Evolutionary conservation across 2,888 invertebrate species (phyloP).

Genomic region (Microchrysa polita): DNA sequence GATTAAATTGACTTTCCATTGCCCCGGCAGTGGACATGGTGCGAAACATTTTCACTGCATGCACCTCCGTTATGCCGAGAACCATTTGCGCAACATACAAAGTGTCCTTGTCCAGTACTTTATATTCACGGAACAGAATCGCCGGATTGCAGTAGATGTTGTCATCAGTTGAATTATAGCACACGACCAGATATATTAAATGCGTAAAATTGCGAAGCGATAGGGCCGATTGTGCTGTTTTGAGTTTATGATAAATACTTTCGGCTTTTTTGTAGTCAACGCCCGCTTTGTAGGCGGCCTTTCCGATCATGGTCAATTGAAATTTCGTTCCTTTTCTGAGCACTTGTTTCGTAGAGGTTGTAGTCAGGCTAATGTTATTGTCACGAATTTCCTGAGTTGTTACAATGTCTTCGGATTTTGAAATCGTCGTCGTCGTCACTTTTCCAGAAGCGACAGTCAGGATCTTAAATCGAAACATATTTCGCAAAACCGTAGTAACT

Average conservation of each 20-base stretch:
- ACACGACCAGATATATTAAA: constrained; percentile 80
- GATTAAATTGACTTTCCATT: constrained; percentile 66
- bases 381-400: constrained; percentile 59
- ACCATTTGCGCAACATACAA: constrained; percentile 73
- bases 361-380: neutral
- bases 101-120: constrained; percentile 71
- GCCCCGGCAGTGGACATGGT: constrained; percentile 71
- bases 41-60: constrained; percentile 73
- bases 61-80: constrained; percentile 81
- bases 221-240: constrained; percentile 76
- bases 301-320: constrained; percentile 75
- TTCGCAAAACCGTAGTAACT: constrained; percentile 58
- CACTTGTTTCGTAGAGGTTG: constrained; percentile 53
- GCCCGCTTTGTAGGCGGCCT: constrained; percentile 87
- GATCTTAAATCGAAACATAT: constrained; percentile 63
- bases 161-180: constrained; percentile 66
- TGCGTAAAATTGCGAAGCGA: constrained; percentile 86
- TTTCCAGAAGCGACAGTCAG: constrained; percentile 52
- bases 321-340: constrained; percentile 66
- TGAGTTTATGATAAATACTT: constrained; percentile 78
- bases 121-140: constrained; percentile 68
- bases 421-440: constrained; percentile 30
- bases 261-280: constrained; percentile 78
- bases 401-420: constrained; percentile 52
- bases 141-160: constrained; percentile 70